phyloP scores from a whole-genome alignment of 2,888 invertebrate genomes.

The Junonia oenone region DNA sequence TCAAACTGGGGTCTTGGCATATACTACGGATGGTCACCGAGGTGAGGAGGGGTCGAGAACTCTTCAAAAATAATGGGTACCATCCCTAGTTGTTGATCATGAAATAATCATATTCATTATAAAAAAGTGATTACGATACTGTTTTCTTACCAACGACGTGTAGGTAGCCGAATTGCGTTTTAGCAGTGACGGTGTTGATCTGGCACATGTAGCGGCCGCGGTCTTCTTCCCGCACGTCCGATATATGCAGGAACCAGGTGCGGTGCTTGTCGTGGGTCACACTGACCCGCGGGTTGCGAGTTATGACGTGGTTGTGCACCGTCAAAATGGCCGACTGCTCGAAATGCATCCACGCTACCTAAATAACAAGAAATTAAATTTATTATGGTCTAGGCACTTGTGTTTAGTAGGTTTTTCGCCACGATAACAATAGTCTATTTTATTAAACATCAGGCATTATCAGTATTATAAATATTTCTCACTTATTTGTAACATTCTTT shows the following conservation, averaged over 20 bases:
- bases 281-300: constrained; percentile 93
- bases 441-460: not conserved
- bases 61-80: no score
- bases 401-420: no score
- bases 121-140: constrained; percentile 5
- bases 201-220: constrained; percentile 96
- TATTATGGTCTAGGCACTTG: constrained; percentile 5
- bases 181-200: constrained; percentile 95
- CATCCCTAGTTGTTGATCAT: no score
- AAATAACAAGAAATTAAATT: constrained; percentile 41
- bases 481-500: no score
- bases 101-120: not conserved
- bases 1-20: no score
- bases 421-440: not conserved
- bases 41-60: no score
- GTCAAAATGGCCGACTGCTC: constrained; percentile 96
- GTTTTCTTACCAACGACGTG: constrained; percentile 91
- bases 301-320: constrained; percentile 96
- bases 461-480: no score
- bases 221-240: constrained; percentile 94
- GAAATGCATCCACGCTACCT: constrained; percentile 98
- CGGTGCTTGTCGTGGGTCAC: constrained; percentile 95
- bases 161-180: constrained; percentile 94
- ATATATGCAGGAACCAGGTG: constrained; percentile 95
- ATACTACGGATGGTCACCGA: no score